Evolutionary conservation across 2,797 vertebrate genomes (phyloP).

Genomic region (Amniataba percoides): DNA sequence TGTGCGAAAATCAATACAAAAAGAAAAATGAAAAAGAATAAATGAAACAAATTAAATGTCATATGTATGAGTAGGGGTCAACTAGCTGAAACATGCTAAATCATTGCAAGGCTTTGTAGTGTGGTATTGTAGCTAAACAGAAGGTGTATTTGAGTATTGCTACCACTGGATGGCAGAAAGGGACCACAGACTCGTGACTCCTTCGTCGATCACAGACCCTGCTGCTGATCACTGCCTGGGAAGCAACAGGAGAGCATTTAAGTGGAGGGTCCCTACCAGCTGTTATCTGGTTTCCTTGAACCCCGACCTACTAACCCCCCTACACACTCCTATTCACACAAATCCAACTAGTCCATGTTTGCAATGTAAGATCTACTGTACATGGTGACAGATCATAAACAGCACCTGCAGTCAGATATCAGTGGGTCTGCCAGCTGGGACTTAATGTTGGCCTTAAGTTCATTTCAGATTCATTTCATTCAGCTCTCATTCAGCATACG

Average conservation of each 20-base stretch:
- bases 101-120: neutral
- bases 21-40: neutral
- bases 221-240: neutral
- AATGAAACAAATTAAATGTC: neutral
- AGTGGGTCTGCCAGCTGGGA: conserved; percentile 38
- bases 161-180: conserved; percentile 60
- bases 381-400: conserved; percentile 70
- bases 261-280: neutral
- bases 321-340: neutral
- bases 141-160: conserved; percentile 2
- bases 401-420: conserved; percentile 40
- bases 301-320: conserved; percentile 16
- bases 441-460: conserved; percentile 17
- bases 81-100: neutral
- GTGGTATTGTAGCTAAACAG: neutral
- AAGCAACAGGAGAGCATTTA: neutral
- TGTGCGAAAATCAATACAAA: neutral
- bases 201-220: neutral
- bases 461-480: neutral
- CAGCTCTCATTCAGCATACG: conserved; percentile 4
- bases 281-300: conserved; percentile 27
- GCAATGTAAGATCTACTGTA: conserved; percentile 26
- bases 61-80: neutral
- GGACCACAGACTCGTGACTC: neutral
- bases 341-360: neutral